Conservation (phyloP, 2,888 invertebrate species). For the Hesperia comma region DNA sequence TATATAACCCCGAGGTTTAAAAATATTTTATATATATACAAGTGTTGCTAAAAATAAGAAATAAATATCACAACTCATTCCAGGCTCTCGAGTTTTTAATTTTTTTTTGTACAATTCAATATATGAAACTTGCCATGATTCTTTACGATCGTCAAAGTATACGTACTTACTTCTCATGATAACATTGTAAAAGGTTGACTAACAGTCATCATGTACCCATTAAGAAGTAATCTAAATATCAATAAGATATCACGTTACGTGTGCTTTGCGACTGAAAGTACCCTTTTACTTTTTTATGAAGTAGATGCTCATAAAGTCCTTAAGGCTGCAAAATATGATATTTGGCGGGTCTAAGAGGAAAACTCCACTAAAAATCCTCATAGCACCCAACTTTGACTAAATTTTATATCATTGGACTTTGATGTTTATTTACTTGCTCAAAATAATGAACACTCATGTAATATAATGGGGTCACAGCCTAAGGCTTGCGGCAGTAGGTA, state of each 20-base stretch:
- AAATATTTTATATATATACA: no score
- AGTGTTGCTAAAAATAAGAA: no score
- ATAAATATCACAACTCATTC: no score
- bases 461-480: no score
- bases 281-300: constrained; percentile 4
- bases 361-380: neutral
- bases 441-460: no score
- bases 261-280: neutral
- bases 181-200: constrained; percentile 8
- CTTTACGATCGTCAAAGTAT: neutral
- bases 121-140: no score
- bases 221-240: constrained; percentile 10
- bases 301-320: constrained; percentile 8
- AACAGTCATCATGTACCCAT: constrained; percentile 1
- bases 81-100: no score
- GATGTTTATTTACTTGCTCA: neutral
- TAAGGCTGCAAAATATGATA: neutral
- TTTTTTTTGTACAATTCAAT: no score
- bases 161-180: neutral
- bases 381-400: neutral
- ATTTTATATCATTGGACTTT: neutral
- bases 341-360: neutral
- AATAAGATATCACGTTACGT: neutral
- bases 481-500: no score
- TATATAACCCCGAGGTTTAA: no score